phyloP scores from a whole-genome alignment of 2,113 vertebrate species.

The Myanophis thanlyinensis region DNA sequence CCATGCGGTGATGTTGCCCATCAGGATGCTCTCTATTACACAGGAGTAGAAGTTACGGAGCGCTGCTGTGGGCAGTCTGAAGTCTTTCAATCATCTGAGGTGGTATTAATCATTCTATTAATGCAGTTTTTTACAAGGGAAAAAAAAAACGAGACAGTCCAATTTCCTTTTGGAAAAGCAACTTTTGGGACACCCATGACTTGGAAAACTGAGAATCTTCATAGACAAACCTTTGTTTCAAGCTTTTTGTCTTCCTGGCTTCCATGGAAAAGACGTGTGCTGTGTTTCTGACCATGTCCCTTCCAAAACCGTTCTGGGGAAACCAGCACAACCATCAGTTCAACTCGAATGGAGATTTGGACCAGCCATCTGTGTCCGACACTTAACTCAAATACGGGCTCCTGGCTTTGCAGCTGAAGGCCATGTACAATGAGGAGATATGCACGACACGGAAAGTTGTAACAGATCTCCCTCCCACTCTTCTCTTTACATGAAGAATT shows the following conservation, averaged over 20 bases:
- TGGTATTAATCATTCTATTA: too few species aligned
- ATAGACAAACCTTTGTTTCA: background rate
- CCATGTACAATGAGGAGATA: constrained; percentile 53
- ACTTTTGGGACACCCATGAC: too few species aligned
- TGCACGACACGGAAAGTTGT: constrained; percentile 49
- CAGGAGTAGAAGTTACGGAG: too few species aligned
- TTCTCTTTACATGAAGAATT: constrained; percentile 46
- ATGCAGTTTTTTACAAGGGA: too few species aligned
- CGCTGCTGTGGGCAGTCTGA: too few species aligned
- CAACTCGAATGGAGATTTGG: constrained; percentile 57
- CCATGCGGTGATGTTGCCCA: too few species aligned
- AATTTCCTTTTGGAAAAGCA: too few species aligned
- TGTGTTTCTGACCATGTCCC: constrained; percentile 48
- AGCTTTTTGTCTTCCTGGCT: constrained; percentile 12
- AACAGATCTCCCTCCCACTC: constrained; percentile 16
- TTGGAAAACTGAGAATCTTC: too few species aligned
- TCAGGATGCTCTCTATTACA: too few species aligned
- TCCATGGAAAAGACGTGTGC: constrained; percentile 28
- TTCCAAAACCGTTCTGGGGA: constrained; percentile 47
- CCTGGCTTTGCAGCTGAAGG: constrained; percentile 50
- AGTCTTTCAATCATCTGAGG: too few species aligned
- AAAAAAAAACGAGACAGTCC: too few species aligned
- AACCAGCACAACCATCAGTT: constrained; percentile 29
- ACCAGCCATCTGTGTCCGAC: constrained; percentile 31
- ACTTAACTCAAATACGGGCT: constrained; percentile 43